phyloP scores from a whole-genome alignment of 2,888 invertebrate genomes.

The Anthrax anthrax region DNA sequence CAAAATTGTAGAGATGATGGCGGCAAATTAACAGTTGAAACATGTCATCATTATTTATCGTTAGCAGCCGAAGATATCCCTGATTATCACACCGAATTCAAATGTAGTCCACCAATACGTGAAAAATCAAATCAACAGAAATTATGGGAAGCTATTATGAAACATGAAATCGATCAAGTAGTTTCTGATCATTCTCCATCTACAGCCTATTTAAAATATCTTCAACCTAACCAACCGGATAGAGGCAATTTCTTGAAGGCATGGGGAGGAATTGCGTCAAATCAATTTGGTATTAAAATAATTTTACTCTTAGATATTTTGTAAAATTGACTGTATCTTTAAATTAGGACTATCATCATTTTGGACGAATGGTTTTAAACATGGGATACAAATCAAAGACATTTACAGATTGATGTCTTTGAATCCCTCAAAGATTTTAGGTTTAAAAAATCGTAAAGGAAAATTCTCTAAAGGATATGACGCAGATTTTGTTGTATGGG shows the following conservation, averaged over 20 bases:
- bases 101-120: constrained; percentile 52
- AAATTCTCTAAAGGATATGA: constrained; percentile 41
- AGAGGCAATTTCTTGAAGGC: constrained; percentile 44
- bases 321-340: too few species aligned
- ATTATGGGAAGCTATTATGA: constrained; percentile 42
- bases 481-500: constrained; percentile 51
- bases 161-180: constrained; percentile 42
- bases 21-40: constrained; percentile 46
- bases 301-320: too few species aligned
- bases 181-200: constrained; percentile 51
- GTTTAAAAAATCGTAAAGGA: constrained; percentile 42
- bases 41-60: constrained; percentile 51
- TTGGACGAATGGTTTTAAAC: constrained; percentile 43
- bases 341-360: constrained; percentile 42
- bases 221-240: constrained; percentile 12
- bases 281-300: constrained; percentile 44
- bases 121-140: constrained; percentile 41
- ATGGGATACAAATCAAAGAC: constrained; percentile 37
- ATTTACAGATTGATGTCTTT: constrained; percentile 40
- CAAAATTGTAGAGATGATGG: constrained; percentile 33
- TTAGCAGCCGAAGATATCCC: constrained; percentile 44
- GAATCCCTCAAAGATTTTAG: constrained; percentile 42
- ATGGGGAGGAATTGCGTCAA: constrained; percentile 54
- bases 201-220: constrained; percentile 41
- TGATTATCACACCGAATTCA: constrained; percentile 44